Conservation (phyloP, 2,797 vertebrate genomes). For the Perodicticus potto region DNA sequence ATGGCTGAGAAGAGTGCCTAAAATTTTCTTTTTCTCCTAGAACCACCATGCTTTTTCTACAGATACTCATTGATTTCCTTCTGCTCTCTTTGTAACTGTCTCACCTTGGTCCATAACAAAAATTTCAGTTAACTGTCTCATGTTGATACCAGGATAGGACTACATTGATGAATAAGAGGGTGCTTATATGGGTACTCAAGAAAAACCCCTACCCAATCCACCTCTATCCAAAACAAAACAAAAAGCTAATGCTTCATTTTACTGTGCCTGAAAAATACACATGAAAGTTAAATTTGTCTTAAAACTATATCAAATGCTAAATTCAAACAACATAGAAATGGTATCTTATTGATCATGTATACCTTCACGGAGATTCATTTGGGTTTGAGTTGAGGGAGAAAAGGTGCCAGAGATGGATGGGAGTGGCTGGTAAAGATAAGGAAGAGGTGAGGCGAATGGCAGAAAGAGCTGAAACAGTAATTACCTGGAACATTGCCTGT, state of each 20-base stretch:
- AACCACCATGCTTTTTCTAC: neutral
- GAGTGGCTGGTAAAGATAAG: neutral
- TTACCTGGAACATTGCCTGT: neutral
- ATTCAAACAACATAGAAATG: conserved; percentile 19
- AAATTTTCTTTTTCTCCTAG: neutral
- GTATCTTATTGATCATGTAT: neutral
- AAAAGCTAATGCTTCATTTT: neutral
- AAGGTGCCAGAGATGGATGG: neutral
- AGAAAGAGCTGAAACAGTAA: neutral
- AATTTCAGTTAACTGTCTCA: neutral
- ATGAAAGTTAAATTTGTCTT: neutral
- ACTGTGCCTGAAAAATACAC: neutral
- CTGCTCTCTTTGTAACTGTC: neutral
- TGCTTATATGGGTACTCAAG: neutral
- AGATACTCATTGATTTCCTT: neutral
- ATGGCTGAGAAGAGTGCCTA: neutral
- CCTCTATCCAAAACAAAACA: neutral
- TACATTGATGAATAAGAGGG: neutral
- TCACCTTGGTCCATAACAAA: neutral
- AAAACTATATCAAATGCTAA: neutral
- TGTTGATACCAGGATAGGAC: neutral
- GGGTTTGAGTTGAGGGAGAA: neutral
- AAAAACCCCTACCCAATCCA: neutral
- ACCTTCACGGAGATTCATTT: neutral
- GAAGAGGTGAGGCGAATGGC: neutral